A percentile compares a stretch with the other conserved stretches of the same genome.
Evolutionary conservation across 2,113 vertebrate genomes (phyloP).

Genomic region (Vulpes vulpes): DNA sequence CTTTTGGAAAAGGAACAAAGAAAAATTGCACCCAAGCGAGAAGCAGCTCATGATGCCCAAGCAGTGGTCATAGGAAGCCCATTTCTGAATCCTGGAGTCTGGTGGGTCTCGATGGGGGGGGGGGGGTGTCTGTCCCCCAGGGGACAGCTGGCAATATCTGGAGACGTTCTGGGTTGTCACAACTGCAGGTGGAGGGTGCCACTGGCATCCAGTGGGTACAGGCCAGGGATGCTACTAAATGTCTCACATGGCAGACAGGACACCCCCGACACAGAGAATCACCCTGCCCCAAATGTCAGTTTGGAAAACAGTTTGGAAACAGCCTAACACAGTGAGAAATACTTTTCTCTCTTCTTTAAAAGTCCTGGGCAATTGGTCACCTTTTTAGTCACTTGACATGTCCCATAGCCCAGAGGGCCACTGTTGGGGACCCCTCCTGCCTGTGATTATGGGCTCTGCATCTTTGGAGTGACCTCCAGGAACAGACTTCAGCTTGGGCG

Average conservation of each 20-base stretch:
- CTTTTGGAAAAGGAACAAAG: conserved; percentile 61
- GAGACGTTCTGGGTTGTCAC: not conserved
- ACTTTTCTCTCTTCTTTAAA: not conserved
- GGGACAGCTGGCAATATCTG: not conserved
- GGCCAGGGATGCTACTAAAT: not conserved
- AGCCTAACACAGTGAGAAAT: not conserved
- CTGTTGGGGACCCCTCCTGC: not conserved
- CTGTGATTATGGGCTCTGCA: accelerated
- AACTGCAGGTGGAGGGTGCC: accelerated
- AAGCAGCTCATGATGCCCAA: accelerated
- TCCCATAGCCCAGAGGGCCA: not conserved
- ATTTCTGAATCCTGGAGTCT: not conserved
- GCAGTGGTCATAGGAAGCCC: not conserved
- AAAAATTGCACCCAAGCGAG: not conserved
- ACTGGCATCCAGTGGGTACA: not conserved
- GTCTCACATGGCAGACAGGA: not conserved
- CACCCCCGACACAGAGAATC: not conserved
- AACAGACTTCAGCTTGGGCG: not conserved
- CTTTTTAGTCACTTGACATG: not conserved
- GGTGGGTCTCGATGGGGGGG: accelerated
- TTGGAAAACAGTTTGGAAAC: not conserved
- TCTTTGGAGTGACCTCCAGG: not conserved
- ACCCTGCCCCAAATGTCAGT: not conserved
- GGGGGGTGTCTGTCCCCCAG: too few species aligned
- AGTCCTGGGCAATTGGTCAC: not conserved